phyloP scores from a whole-genome alignment of 2,113 vertebrate species.

The Setophaga coronata region DNA sequence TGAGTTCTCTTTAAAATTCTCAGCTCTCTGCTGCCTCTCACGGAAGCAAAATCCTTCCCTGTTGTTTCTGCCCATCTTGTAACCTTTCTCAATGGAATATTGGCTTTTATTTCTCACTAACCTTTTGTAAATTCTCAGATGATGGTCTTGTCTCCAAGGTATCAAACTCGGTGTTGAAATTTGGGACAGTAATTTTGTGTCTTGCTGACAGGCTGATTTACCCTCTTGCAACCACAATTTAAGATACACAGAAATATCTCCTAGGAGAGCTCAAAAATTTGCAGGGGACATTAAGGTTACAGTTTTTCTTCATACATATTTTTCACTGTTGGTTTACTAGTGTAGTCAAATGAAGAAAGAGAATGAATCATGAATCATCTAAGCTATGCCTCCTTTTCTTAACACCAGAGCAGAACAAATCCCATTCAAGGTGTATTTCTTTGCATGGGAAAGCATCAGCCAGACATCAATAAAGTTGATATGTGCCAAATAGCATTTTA shows the following conservation, averaged over 20 bases:
- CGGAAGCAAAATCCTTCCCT: not conserved
- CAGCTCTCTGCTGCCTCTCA: not conserved
- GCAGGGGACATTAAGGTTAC: not conserved
- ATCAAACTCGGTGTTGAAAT: not conserved
- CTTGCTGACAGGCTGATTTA: not conserved
- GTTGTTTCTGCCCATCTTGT: not conserved
- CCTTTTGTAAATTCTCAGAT: not conserved
- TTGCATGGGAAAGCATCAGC: not conserved
- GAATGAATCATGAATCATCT: not conserved
- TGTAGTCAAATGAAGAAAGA: not conserved
- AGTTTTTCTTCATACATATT: not conserved
- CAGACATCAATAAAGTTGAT: not conserved
- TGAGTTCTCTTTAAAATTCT: not conserved
- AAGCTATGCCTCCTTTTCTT: not conserved
- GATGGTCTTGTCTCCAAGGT: not conserved
- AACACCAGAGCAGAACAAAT: not conserved
- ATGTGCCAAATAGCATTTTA: not conserved
- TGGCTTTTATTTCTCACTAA: not conserved
- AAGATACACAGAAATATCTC: not conserved
- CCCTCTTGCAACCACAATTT: not conserved
- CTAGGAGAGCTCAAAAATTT: not conserved
- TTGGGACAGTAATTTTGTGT: not conserved
- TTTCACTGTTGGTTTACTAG: not conserved
- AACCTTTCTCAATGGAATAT: not conserved
- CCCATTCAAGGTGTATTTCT: not conserved